These are phyloP conservation scores for Drosophila nigromelanica DNA, from an alignment of 1,140 invertebrate genomes.

Conservation along the genomic window DNA sequence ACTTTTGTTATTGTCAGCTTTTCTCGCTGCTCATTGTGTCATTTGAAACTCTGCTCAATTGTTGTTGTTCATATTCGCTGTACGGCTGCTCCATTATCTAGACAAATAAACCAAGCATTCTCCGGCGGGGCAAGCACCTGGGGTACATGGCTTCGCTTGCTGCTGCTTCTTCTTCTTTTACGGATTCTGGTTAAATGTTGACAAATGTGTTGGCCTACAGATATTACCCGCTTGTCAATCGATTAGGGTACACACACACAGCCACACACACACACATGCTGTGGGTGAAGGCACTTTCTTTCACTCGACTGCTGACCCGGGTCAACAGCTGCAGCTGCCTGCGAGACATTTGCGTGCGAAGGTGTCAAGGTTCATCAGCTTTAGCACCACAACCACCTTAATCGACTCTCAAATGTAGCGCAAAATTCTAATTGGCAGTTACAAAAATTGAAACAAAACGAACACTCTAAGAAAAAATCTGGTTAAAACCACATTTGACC, in stretches of 20 bases:
- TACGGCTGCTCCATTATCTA: conserved; percentile 37
- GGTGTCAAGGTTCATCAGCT: conserved; percentile 25
- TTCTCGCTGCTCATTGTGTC: conserved; percentile 33
- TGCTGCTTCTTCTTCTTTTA: neutral
- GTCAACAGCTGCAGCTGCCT: neutral
- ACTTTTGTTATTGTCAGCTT: conserved; percentile 17
- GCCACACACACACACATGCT: neutral
- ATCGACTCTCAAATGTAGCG: conserved; percentile 64
- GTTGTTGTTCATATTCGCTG: too few relatives aligned
- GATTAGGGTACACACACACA: conserved; percentile 3
- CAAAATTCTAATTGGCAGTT: conserved; percentile 67
- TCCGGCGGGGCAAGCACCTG: conserved; percentile 35
- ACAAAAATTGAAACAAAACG: conserved; percentile 5
- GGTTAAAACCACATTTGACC: too few relatives aligned
- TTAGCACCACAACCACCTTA: conserved; percentile 46
- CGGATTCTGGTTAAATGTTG: conserved; percentile 18
- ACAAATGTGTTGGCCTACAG: conserved; percentile 44
- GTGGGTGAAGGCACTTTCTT: conserved; percentile 25
- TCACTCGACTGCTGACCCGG: conserved; percentile 11
- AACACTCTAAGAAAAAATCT: too few relatives aligned
- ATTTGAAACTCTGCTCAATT: conserved; percentile 45
- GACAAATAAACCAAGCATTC: neutral
- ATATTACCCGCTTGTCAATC: conserved; percentile 14
- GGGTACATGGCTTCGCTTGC: conserved; percentile 24
- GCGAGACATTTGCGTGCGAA: conserved; percentile 16